Evolutionary conservation across 2,113 vertebrate genomes (phyloP).

Genomic region (Archilochus colubris): DNA sequence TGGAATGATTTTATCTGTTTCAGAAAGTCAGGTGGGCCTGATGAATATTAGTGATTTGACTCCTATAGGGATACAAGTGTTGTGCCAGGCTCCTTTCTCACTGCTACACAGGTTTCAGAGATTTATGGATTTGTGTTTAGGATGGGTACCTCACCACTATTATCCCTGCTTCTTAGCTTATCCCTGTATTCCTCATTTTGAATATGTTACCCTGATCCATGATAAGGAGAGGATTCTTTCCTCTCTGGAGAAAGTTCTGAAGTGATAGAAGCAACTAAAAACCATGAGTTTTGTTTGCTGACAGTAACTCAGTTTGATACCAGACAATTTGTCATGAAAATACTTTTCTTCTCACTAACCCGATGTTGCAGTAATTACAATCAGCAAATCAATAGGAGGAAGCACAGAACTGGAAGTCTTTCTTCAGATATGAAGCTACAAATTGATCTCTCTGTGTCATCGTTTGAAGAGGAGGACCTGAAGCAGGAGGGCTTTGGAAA

Average conservation of each 20-base stretch:
- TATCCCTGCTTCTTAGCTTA: background rate
- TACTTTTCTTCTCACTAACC: constrained; percentile 13
- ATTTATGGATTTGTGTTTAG: background rate
- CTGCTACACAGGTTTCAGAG: background rate
- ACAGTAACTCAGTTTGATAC: background rate
- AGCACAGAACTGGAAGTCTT: background rate
- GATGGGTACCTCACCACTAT: background rate
- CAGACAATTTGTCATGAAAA: constrained; percentile 11
- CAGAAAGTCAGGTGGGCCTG: background rate
- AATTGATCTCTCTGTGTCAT: constrained; percentile 38
- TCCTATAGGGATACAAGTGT: background rate
- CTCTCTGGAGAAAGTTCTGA: background rate
- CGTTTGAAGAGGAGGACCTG: no score
- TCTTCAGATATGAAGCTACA: constrained; percentile 41
- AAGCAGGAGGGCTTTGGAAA: no score
- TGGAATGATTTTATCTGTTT: background rate
- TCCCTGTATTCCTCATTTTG: background rate
- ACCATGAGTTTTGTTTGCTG: background rate
- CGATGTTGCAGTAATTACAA: constrained; percentile 17
- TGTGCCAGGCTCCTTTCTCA: background rate
- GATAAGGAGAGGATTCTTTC: background rate
- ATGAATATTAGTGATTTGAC: background rate
- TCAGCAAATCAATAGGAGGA: constrained; percentile 23
- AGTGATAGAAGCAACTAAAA: background rate
- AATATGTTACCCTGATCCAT: background rate